Evolutionary conservation across 2,888 invertebrate species (phyloP).

Genomic region (Tenthredo amoena): DNA sequence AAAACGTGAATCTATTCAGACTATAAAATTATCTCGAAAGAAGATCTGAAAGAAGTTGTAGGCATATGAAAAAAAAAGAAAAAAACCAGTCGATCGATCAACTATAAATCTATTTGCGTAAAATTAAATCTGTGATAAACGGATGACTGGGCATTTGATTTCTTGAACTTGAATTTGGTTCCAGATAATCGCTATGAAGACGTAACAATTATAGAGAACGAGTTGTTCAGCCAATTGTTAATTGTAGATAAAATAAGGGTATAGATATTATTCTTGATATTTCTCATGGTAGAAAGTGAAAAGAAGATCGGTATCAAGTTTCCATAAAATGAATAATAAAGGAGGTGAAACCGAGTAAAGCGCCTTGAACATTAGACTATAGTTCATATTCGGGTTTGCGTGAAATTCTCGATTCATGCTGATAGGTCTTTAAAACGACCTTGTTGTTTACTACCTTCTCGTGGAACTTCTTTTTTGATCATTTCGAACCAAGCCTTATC

Average conservation of each 20-base stretch:
- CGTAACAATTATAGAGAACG: neutral
- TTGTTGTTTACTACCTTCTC: neutral
- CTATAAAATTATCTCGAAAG: neutral
- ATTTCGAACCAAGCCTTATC: slow-evolving; percentile 8
- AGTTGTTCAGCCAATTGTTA: neutral
- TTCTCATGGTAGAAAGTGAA: neutral
- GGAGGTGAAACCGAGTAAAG: slow-evolving; percentile 6
- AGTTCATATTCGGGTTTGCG: neutral
- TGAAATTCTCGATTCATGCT: slow-evolving; percentile 24
- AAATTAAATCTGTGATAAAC: neutral
- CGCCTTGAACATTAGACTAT: slow-evolving; percentile 38
- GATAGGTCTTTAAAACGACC: slow-evolving; percentile 5
- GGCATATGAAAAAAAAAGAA: neutral
- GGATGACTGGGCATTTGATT: neutral
- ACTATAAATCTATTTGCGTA: neutral
- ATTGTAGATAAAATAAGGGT: neutral
- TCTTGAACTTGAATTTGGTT: neutral
- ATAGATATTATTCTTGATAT: neutral
- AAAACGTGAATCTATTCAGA: neutral
- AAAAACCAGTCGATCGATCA: neutral
- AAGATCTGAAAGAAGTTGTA: neutral
- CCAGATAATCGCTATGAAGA: too few species aligned
- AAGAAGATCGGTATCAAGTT: slow-evolving; percentile 28
- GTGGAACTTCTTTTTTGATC: neutral
- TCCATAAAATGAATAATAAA: neutral